These are phyloP conservation scores for Scaptomyza caliginosa DNA, from an alignment of 2,888 invertebrate genomes.

Conservation along the genomic window DNA sequence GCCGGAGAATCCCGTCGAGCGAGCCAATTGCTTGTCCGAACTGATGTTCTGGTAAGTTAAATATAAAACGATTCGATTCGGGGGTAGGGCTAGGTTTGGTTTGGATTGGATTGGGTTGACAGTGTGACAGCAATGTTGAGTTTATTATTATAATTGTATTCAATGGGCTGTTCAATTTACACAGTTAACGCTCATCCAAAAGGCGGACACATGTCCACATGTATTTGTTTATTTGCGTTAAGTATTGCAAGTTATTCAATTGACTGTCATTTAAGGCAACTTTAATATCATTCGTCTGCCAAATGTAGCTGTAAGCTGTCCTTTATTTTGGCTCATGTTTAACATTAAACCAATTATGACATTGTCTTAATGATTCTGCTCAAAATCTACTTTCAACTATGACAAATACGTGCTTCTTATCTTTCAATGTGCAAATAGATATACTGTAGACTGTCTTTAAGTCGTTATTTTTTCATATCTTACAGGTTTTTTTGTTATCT, in stretches of 20 bases:
- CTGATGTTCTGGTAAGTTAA: constrained; percentile 86
- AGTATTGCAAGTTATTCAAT: constrained; percentile 52
- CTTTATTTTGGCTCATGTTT: constrained; percentile 9
- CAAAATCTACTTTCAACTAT: neutral
- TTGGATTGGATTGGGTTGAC: neutral
- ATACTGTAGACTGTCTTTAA: neutral
- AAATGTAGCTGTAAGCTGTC: constrained; percentile 26
- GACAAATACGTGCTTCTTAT: constrained; percentile 1
- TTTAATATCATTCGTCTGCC: constrained; percentile 41
- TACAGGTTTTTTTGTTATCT: too few relatives aligned
- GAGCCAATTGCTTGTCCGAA: constrained; percentile 86
- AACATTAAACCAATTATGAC: constrained; percentile 23
- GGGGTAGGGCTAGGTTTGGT: neutral
- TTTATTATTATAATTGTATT: constrained; percentile 53
- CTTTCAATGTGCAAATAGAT: constrained; percentile 23
- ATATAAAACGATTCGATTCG: neutral
- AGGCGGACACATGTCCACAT: constrained; percentile 2
- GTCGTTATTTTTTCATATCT: neutral
- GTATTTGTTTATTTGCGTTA: constrained; percentile 21
- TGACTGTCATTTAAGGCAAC: constrained; percentile 51
- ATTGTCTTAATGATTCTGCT: constrained; percentile 9
- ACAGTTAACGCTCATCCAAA: constrained; percentile 21
- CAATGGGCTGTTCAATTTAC: constrained; percentile 63
- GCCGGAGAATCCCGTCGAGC: constrained; percentile 85
- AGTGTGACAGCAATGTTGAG: constrained; percentile 33